These are phyloP conservation scores for Brienomyrus brachyistius DNA, from an alignment of 2,113 vertebrate genomes.

Conservation along the genomic window DNA sequence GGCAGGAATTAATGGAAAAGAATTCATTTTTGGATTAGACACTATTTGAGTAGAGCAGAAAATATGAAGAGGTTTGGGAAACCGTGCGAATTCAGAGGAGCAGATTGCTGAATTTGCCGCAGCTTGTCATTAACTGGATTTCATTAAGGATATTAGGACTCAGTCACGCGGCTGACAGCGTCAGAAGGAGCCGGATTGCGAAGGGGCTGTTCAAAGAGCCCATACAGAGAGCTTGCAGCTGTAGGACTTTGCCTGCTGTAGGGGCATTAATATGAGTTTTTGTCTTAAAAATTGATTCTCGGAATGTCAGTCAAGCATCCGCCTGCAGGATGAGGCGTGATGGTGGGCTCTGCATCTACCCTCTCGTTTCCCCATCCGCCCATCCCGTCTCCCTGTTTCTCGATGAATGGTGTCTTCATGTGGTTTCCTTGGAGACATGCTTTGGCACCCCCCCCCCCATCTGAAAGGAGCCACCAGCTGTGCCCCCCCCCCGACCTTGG, in stretches of 20 bases:
- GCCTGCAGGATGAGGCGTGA: not conserved
- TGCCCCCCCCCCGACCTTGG: not conserved
- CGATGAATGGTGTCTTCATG: not conserved
- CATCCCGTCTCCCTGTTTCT: not conserved
- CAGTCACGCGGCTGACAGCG: not conserved
- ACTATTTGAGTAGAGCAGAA: not conserved
- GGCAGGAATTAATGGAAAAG: not conserved
- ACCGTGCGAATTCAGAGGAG: not conserved
- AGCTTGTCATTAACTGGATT: conserved; percentile 2
- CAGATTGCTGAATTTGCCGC: not conserved
- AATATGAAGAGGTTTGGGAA: not conserved
- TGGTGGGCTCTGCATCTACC: not conserved
- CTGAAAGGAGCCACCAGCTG: not conserved
- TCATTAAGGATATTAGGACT: not conserved
- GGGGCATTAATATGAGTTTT: not conserved
- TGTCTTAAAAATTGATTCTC: not conserved
- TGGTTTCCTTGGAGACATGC: not conserved
- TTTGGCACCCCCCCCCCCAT: not conserved
- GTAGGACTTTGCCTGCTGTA: not conserved
- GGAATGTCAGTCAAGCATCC: not conserved
- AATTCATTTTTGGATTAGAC: conserved; percentile 9
- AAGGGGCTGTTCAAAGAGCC: not conserved
- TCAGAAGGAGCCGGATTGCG: not conserved
- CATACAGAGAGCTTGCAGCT: not conserved
- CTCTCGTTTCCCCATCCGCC: not conserved